Evolutionary conservation across 2,113 vertebrate genomes (phyloP).

Genomic region (Podarcis muralis): DNA sequence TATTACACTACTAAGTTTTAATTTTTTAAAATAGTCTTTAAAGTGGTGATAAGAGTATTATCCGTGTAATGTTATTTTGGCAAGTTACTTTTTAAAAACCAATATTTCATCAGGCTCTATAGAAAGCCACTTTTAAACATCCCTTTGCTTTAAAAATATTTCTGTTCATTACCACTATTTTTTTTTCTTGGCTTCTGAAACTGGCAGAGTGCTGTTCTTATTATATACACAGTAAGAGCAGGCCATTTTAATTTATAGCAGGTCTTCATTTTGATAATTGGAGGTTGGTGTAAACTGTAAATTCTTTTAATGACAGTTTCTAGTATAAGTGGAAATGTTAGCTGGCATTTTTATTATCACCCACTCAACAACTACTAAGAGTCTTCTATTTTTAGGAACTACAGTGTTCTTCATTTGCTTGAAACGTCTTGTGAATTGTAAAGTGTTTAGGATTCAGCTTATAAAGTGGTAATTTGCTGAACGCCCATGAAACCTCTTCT

Average conservation of each 20-base stretch:
- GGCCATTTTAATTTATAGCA: conserved; percentile 68
- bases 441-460: background rate
- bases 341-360: conserved; percentile 62
- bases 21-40: conserved; percentile 50
- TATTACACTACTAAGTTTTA: conserved; percentile 58
- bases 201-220: conserved; percentile 52
- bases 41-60: conserved; percentile 54
- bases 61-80: conserved; percentile 54
- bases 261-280: conserved; percentile 66
- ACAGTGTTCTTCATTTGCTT: conserved; percentile 16
- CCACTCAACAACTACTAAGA: conserved; percentile 63
- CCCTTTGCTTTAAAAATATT: conserved; percentile 65
- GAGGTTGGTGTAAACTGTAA: conserved; percentile 60
- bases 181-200: conserved; percentile 43
- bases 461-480: background rate
- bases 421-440: background rate
- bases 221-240: conserved; percentile 62
- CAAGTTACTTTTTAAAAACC: conserved; percentile 62
- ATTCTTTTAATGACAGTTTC: conserved; percentile 62
- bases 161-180: conserved; percentile 60
- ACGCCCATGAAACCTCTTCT: background rate
- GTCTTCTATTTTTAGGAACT: conserved; percentile 52
- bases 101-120: conserved; percentile 63
- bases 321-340: conserved; percentile 67
- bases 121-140: conserved; percentile 56